These are phyloP conservation scores for Microctonus hyperodae DNA, from an alignment of 2,888 invertebrate species.

Conservation along the genomic window DNA sequence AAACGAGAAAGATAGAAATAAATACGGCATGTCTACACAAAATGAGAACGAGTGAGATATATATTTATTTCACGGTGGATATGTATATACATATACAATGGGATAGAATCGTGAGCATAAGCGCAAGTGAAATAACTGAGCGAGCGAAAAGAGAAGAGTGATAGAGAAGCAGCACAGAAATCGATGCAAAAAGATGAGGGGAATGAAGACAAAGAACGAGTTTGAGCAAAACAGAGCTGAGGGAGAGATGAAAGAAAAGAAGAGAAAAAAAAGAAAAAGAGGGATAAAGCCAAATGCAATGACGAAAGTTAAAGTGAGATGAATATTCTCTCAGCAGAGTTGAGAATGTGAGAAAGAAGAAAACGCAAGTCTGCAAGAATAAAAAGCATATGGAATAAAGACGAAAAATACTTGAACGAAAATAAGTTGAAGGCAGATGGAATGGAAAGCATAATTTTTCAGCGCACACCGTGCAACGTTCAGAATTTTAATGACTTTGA, in stretches of 20 bases:
- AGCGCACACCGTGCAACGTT: slow-evolving; percentile 44
- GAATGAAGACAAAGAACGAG: slow-evolving; percentile 11
- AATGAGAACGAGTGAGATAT: slow-evolving; percentile 17
- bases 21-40: neutral
- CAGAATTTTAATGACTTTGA: slow-evolving; percentile 48
- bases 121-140: slow-evolving; percentile 15
- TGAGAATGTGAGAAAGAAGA: slow-evolving; percentile 29
- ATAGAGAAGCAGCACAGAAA: slow-evolving; percentile 9
- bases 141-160: slow-evolving; percentile 13
- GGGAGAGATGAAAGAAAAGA: slow-evolving; percentile 22
- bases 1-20: neutral
- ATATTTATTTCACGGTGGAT: neutral
- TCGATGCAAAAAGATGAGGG: slow-evolving; percentile 6
- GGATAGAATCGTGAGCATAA: slow-evolving; percentile 22
- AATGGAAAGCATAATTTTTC: slow-evolving; percentile 46
- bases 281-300: neutral
- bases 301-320: slow-evolving; percentile 32
- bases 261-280: slow-evolving; percentile 13
- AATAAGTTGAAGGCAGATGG: slow-evolving; percentile 24
- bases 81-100: neutral
- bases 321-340: slow-evolving; percentile 28
- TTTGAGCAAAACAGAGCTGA: slow-evolving; percentile 21
- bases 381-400: slow-evolving; percentile 5
- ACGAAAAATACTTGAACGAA: slow-evolving; percentile 21
- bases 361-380: slow-evolving; percentile 11